Evolutionary conservation across 2,797 vertebrate species (phyloP), one percentile per base, ranked within the genome.

Genomic region (Serranus cabrilla): DNA sequence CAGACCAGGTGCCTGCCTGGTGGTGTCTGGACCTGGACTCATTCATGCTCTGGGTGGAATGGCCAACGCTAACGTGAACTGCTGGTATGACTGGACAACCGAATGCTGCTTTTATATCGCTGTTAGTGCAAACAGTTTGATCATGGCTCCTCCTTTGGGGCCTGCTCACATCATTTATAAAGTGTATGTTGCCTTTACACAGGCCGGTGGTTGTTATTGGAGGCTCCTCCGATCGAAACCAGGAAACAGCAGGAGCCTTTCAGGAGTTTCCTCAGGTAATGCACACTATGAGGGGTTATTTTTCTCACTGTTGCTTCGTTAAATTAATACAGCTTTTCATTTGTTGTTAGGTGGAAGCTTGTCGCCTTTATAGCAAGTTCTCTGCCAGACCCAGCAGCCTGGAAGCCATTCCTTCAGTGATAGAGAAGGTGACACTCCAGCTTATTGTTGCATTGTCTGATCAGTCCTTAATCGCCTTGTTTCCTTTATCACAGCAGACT

Each of bases 221-320:
- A 20, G 98, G 98, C n/a, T 98, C 98, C 49, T 96, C 96, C 34
- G 97, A 99, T 93, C 93, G 89, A 88, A 96, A 96, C 91, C 98
- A 99, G 80, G 97, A 99, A 92, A 97, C 95, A 8, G 95, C 97
- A 89, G 98, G 98, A 54, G 98, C 97, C 51, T 99, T 99, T 89
- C 98, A 99, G 87, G 98, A 99, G 92, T 99, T 99, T 74, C 97
- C 98, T 65, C 98, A 99, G 96, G 98, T 97, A 78, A 80, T 16
- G 14, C 9, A 13, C 18, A 3, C 18, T 40, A 0, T 2, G 49
- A 4, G 71, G 14, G 14, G 23, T 75, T 34, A 9, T 62, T 54
- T 13, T 39, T 13, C 7, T 1, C 25, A 1, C 20, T 45, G 11
- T 25, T 1, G 1, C 17, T n/a, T 51, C 12, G 54, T 27, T 25